phyloP scores from a whole-genome alignment of 1,140 invertebrate species.

The Sycophila sp. region DNA sequence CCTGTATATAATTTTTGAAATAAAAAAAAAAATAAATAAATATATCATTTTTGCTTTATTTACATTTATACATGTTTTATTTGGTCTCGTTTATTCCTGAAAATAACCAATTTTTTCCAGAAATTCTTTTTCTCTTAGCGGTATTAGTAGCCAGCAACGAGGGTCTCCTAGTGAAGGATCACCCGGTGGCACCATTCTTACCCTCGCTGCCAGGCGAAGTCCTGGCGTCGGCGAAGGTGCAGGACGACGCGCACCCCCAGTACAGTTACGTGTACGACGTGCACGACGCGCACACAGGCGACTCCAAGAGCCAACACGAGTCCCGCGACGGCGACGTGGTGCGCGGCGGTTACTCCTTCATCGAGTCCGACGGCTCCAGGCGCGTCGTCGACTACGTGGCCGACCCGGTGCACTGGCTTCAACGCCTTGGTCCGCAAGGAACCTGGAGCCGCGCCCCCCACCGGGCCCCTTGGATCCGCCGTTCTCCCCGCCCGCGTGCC shows the following conservation, averaged over 20 bases:
- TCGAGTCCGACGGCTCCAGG: conserved; percentile 64
- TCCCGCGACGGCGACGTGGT: conserved; percentile 27
- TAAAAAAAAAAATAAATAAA: too few relatives aligned
- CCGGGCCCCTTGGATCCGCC: conserved; percentile 44
- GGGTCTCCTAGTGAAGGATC: background rate
- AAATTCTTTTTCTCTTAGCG: background rate
- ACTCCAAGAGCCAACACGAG: conserved; percentile 31
- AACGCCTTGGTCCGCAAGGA: conserved; percentile 59
- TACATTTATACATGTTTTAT: too few relatives aligned
- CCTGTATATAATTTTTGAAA: too few relatives aligned
- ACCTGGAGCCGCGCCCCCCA: conserved; percentile 43
- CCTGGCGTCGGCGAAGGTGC: background rate
- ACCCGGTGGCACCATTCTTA: background rate
- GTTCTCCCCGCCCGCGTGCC: background rate
- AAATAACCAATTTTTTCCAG: too few relatives aligned
- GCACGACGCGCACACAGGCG: conserved; percentile 10
- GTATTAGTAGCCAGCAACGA: background rate
- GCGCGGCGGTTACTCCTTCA: conserved; percentile 43
- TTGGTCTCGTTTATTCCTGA: too few relatives aligned
- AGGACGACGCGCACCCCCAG: background rate
- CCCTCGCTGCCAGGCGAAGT: background rate
- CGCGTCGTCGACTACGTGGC: conserved; percentile 65
- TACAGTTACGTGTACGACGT: conserved; percentile 31
- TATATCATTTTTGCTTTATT: too few relatives aligned
- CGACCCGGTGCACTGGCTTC: conserved; percentile 62